A percentile compares a stretch with the other conserved stretches of the same genome.
These are phyloP conservation scores for human (Homo sapiens) DNA, from an alignment of 2,113 vertebrate species.

Conservation along the genomic window GRCh38 chr4:69067001-69067500, in stretches of 20 bases:
- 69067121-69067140: not conserved
- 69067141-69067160: not conserved
- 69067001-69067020: not conserved
- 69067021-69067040: not conserved
- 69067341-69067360: not conserved
- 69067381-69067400: slow-evolving; percentile 2
- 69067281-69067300: not conserved
- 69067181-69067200: not conserved
- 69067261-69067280: not conserved
- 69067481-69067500: slow-evolving; percentile 88
- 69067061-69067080: not conserved
- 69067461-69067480: slow-evolving; percentile 86
- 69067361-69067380: accelerated
- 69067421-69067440: slow-evolving; percentile 90
- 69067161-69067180: not conserved
- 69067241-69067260: not conserved
- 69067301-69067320: not conserved
- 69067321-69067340: not conserved
- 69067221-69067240: not conserved
- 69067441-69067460: slow-evolving; percentile 90
- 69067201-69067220: not conserved
- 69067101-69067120: no score
- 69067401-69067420: slow-evolving; percentile 88
- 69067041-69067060: not conserved
- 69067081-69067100: no score